Base-by-base conservation (phyloP, 1,140 invertebrate species). In the Aleiodes sp. region DNA sequence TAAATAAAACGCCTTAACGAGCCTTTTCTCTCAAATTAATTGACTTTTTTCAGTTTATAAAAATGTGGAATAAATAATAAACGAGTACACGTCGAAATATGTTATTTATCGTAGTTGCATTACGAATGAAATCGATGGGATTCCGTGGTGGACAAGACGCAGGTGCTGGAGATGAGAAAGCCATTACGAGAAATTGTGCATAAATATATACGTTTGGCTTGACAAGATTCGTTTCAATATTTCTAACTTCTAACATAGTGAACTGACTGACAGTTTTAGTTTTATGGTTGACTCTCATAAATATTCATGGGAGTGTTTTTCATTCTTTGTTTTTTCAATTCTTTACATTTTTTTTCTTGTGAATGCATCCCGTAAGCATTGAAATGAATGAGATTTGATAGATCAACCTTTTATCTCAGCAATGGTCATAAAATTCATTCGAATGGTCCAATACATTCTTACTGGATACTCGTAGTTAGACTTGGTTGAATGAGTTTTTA, bases 81-180 rank as follows among this genome's bases (percentile, higher is more conserved):
- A 57, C 9, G 56, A 19, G 35, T 14, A 26, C 9, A 68, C 37
- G 66, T 62, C 66, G 52, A 52, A 37, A n/a, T 60, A 59, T n/a
- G 37, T 60, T 68, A 68, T 68, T 68, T 68, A 68, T 68, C 57
- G 66, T 68, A 68, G 33, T 61, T 41, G 29, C 56, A 59, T 59
- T 43, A 41, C 26, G 39, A 46, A 62, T 43, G 59, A 39, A 68
- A 68, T 68, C 59, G 66, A 56, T 67, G 31, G 57, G 66, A 68
- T 68, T 68, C 66, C 66, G 46, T 41, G 66, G 29, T 37, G 66
- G 60, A 59, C 56, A 31, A 0, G n/a, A 24, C 59, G 57, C 66
- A 68, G 66, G 66, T 68, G 66, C 66, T 68, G 66, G 66, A 59
- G 56, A 68, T 59, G 66, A 68, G 66, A 68, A 62, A 68, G 66